Evolutionary conservation across 2,797 vertebrate species (phyloP).

Genomic region (Tragelaphus oryx): DNA sequence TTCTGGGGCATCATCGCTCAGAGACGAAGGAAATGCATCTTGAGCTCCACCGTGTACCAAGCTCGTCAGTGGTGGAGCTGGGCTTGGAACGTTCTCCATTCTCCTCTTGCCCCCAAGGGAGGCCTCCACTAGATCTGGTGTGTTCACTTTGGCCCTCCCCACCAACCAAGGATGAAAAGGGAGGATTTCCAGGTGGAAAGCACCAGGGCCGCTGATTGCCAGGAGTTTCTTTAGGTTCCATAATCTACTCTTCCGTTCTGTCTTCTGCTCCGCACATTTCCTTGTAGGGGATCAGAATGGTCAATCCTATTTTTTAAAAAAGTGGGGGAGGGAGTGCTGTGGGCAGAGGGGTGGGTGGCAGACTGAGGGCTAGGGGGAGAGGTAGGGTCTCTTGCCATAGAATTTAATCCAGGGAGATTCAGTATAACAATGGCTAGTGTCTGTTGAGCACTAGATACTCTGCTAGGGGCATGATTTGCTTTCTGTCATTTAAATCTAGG

Average conservation of each 20-base stretch:
- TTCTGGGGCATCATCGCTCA: background rate
- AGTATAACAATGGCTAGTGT: background rate
- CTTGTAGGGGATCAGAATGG: background rate
- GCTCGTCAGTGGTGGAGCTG: background rate
- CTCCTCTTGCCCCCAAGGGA: background rate
- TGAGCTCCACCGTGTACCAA: fast-evolving
- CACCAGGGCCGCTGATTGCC: background rate
- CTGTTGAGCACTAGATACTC: background rate
- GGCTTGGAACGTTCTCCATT: background rate
- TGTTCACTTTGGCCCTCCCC: background rate
- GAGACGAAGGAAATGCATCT: background rate
- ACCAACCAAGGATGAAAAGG: background rate
- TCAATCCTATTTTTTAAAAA: background rate
- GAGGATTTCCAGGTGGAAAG: background rate
- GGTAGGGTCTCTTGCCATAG: background rate
- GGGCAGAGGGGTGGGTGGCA: too few species aligned
- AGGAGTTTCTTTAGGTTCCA: background rate
- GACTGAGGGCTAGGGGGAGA: too few species aligned
- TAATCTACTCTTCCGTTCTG: background rate
- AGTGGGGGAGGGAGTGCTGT: background rate
- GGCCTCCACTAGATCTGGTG: too few species aligned
- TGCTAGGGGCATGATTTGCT: background rate
- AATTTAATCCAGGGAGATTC: background rate
- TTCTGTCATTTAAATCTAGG: background rate
- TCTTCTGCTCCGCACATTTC: background rate